phyloP scores from a whole-genome alignment of 2,888 invertebrate species.

The Hoplodrina ambigua region DNA sequence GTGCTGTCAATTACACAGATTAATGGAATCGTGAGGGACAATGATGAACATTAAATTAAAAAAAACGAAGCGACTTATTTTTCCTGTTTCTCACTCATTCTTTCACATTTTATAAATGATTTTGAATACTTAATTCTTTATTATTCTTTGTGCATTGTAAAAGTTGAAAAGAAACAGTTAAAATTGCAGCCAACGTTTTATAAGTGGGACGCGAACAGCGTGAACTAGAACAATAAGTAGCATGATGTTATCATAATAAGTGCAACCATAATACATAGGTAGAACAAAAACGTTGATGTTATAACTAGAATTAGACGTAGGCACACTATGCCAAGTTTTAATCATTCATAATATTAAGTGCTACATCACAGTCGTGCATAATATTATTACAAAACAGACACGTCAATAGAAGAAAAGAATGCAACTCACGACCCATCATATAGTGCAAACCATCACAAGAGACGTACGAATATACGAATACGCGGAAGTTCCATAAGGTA shows the following conservation, averaged over 20 bases:
- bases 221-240: slow-evolving; percentile 6
- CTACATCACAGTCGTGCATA: slow-evolving; percentile 29
- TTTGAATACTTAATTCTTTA: slow-evolving; percentile 1
- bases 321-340: slow-evolving; percentile 3
- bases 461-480: slow-evolving; percentile 51
- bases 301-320: slow-evolving; percentile 19
- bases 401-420: slow-evolving; percentile 41
- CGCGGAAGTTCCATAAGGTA: slow-evolving; percentile 15
- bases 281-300: slow-evolving; percentile 20
- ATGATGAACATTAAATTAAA: slow-evolving; percentile 19
- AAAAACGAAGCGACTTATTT: slow-evolving; percentile 20
- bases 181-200: slow-evolving; percentile 15
- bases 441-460: slow-evolving; percentile 63
- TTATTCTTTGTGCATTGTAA: slow-evolving; percentile 13
- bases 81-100: slow-evolving; percentile 26
- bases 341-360: slow-evolving; percentile 1
- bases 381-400: slow-evolving; percentile 19
- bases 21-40: slow-evolving; percentile 35
- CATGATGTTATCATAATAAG: slow-evolving; percentile 14
- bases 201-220: slow-evolving; percentile 23
- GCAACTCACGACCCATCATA: slow-evolving; percentile 76
- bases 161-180: slow-evolving; percentile 22
- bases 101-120: not conserved
- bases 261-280: slow-evolving; percentile 15
- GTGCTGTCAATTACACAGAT: slow-evolving; percentile 46